These are phyloP conservation scores for Paramormyrops hopkinsi DNA, from an alignment of 2,797 vertebrate species.

Conservation along the genomic window DNA sequence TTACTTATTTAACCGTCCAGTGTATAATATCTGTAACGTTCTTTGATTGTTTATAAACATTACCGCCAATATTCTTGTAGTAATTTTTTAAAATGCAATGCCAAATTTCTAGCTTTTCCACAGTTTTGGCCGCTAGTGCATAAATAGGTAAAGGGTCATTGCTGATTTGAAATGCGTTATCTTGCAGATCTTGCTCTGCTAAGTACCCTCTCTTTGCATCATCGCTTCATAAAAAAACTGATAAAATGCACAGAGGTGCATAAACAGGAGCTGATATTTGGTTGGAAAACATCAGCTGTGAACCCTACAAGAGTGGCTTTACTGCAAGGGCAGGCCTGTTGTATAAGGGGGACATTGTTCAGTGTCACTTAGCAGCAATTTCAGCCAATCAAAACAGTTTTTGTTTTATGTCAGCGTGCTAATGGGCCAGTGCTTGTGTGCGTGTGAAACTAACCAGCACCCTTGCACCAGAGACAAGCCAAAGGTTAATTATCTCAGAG, in stretches of 20 bases:
- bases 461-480: conserved; percentile 56
- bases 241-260: conserved; percentile 39
- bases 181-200: conserved; percentile 29
- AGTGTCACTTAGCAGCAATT: conserved; percentile 67
- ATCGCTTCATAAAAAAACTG: conserved; percentile 31
- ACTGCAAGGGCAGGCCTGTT: conserved; percentile 28
- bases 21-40: not conserved
- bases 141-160: conserved; percentile 42
- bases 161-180: conserved; percentile 37
- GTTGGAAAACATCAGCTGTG: conserved; percentile 37
- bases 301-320: conserved; percentile 32
- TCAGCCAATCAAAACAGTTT: conserved; percentile 66
- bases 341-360: conserved; percentile 61
- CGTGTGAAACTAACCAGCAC: conserved; percentile 58
- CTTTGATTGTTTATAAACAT: not conserved
- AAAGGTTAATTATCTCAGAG: conserved; percentile 71
- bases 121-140: not conserved
- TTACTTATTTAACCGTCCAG: not conserved
- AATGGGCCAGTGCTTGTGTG: conserved; percentile 64
- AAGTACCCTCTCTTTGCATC: conserved; percentile 40
- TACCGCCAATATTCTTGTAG: not conserved
- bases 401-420: conserved; percentile 69
- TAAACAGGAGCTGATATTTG: conserved; percentile 32
- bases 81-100: not conserved
- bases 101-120: not conserved